Evolutionary conservation across 2,888 invertebrate genomes (phyloP).

Genomic region (Magallana nippona): DNA sequence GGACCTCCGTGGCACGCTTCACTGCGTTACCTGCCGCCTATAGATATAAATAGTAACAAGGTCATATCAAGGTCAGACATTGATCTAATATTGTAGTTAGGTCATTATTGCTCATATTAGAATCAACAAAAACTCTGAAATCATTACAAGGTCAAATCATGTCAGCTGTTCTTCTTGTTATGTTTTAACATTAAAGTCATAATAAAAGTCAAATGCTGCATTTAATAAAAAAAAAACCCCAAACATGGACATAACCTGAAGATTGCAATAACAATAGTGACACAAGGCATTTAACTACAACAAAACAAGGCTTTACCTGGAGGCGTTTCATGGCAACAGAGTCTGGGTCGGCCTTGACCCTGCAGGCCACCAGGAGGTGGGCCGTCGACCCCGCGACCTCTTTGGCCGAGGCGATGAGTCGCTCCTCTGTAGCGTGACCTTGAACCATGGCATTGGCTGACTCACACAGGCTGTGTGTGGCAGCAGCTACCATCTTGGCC

Average conservation of each 20-base stretch:
- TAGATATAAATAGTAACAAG: background rate
- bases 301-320: conserved; percentile 79
- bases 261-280: too few relatives aligned
- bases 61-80: too few relatives aligned
- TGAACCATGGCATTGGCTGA: conserved; percentile 98
- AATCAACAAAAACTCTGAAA: too few relatives aligned
- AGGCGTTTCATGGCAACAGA: conserved; percentile 95
- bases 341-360: conserved; percentile 98
- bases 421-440: conserved; percentile 87
- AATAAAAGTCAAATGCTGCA: too few relatives aligned
- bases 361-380: conserved; percentile 97
- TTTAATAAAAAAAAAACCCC: too few relatives aligned
- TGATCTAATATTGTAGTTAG: too few relatives aligned
- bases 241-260: too few relatives aligned
- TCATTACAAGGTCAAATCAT: too few relatives aligned
- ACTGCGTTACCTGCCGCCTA: conserved; percentile 97
- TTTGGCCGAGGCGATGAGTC: conserved; percentile 96
- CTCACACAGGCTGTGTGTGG: conserved; percentile 97
- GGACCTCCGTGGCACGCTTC: conserved; percentile 97
- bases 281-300: too few relatives aligned
- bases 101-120: too few relatives aligned
- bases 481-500: conserved; percentile 96
- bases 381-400: conserved; percentile 96
- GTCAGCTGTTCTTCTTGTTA: too few relatives aligned
- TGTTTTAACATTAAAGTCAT: too few relatives aligned